Percentiles rank a stretch among this genome's conserved stretches.
Evolutionary conservation across 37 sponge, comb jelly and placozoan genomes (phyloP).

Genomic region (Tethya wilhelma): DNA sequence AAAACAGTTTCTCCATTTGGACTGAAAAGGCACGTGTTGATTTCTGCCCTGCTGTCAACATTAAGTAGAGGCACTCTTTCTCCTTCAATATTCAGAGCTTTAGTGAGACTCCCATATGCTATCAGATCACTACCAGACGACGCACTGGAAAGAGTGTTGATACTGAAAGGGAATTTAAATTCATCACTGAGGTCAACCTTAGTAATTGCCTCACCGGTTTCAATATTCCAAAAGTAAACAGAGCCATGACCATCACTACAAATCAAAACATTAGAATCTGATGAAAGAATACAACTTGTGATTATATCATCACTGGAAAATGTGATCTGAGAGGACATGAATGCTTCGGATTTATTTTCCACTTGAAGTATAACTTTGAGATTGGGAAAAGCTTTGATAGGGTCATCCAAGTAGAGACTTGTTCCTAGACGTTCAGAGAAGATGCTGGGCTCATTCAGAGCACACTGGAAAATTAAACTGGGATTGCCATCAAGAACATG

Average conservation of each 20-base stretch:
- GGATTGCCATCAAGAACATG: constrained; percentile 12
- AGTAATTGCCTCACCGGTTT: constrained; percentile 7
- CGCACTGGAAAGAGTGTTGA: neutral
- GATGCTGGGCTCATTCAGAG: too few relatives aligned
- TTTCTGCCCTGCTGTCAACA: neutral
- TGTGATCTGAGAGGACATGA: too few relatives aligned
- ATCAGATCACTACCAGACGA: constrained; percentile 31
- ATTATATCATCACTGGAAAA: too few relatives aligned
- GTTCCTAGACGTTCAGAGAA: too few relatives aligned
- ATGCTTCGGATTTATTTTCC: too few relatives aligned
- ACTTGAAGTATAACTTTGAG: too few relatives aligned
- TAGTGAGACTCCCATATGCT: constrained; percentile 9
- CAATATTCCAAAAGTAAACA: constrained; percentile 17
- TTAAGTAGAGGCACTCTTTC: constrained; percentile 4
- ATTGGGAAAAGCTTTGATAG: too few relatives aligned
- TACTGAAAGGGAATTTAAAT: neutral
- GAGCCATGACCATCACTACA: constrained; percentile 26
- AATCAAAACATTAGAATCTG: neutral
- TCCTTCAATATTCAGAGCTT: constrained; percentile 17
- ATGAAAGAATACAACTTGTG: constrained; percentile 14
- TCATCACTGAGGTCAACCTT: neutral
- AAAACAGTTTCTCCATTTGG: constrained; percentile 16
- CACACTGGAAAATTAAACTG: constrained; percentile 36
- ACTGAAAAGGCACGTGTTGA: constrained; percentile 36
- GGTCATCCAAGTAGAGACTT: too few relatives aligned